These are phyloP conservation scores for Diplodus sargus DNA, from an alignment of 2,797 vertebrate species.

Conservation along the genomic window DNA sequence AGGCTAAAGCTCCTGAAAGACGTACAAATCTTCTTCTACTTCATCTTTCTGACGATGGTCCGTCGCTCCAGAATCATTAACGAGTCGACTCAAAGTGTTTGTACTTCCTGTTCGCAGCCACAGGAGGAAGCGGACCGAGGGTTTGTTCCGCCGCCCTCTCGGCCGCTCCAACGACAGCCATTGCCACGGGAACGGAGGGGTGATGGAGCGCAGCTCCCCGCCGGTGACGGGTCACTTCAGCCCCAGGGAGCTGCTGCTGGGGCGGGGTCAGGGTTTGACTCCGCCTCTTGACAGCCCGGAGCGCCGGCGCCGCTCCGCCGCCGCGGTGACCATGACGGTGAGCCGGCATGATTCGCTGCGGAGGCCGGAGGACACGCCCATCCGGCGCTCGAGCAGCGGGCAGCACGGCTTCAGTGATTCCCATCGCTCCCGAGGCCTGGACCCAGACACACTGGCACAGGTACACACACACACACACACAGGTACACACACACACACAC, in stretches of 20 bases:
- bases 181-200: constrained; percentile 88
- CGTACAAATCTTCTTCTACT: neutral
- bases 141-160: constrained; percentile 89
- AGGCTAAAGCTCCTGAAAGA: no score
- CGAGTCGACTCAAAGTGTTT: neutral
- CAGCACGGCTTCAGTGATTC: constrained; percentile 93
- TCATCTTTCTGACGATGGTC: neutral
- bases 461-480: constrained; percentile 72
- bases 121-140: constrained; percentile 90
- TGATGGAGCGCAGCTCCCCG: constrained; percentile 91
- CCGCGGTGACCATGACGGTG: constrained; percentile 91
- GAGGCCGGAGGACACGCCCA: constrained; percentile 94
- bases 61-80: neutral
- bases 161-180: constrained; percentile 91
- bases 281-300: constrained; percentile 93
- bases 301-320: constrained; percentile 88
- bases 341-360: constrained; percentile 93
- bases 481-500: neutral
- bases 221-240: constrained; percentile 90
- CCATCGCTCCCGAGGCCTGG: constrained; percentile 87
- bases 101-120: constrained; percentile 82
- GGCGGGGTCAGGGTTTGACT: constrained; percentile 82
- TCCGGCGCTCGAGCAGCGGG: constrained; percentile 92
- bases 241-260: constrained; percentile 92
- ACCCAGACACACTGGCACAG: constrained; percentile 95